These are phyloP conservation scores for Zoanthus solanderi DNA, from an alignment of 92 coral and sea anemone genomes.

Conservation along the genomic window DNA sequence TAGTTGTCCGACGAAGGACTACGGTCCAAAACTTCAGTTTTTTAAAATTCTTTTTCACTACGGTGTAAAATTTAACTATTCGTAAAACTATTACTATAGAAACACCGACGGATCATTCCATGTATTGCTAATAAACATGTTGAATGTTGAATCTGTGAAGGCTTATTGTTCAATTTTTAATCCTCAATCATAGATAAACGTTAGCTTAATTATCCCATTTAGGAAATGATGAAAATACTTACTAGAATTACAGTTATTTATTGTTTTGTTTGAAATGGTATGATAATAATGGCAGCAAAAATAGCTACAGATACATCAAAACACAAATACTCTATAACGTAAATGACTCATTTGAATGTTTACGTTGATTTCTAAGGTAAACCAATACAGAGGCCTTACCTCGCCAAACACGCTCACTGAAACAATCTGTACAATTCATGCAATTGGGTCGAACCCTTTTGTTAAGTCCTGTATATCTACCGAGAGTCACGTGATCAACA, in stretches of 20 bases:
- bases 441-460: not conserved
- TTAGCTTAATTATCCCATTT: no score
- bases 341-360: not conserved
- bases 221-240: no score
- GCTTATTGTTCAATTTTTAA: no score
- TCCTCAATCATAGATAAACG: no score
- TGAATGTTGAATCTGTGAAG: no score
- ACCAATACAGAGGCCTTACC: not conserved
- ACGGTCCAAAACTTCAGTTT: no score
- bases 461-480: conserved; percentile 23
- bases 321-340: not conserved
- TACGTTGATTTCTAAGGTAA: not conserved
- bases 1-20: no score
- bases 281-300: not conserved
- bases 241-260: not conserved
- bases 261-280: not conserved
- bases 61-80: no score
- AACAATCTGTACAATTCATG: not conserved
- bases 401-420: conserved; percentile 13
- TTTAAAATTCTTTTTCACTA: no score
- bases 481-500: conserved; percentile 5
- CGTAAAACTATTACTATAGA: no score
- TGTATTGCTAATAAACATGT: no score
- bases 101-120: no score
- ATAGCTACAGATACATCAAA: not conserved